phyloP scores from a whole-genome alignment of 2,888 invertebrate species.

The Pseudococcus longispinus region DNA sequence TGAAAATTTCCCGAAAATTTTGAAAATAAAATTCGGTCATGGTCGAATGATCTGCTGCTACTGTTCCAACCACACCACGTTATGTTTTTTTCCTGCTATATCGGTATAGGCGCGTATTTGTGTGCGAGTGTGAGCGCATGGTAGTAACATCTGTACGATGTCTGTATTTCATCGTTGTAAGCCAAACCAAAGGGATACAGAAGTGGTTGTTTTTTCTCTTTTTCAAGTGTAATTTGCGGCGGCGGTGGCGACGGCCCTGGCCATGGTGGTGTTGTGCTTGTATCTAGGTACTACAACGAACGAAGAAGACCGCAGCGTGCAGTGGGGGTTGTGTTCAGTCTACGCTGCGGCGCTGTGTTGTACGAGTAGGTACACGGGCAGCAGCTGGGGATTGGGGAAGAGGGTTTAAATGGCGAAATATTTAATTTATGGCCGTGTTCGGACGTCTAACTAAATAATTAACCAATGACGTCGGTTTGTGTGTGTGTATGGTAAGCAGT shows the following conservation, averaged over 20 bases:
- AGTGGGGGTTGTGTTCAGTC: not conserved
- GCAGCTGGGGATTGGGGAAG: too few species aligned
- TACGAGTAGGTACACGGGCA: not conserved
- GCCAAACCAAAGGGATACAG: not conserved
- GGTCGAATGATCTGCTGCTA: not conserved
- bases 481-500: not conserved
- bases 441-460: conserved; percentile 41
- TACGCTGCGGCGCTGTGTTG: not conserved
- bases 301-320: not conserved
- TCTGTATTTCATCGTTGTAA: not conserved
- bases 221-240: not conserved
- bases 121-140: not conserved
- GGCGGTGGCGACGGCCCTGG: not conserved
- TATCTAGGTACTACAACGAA: not conserved
- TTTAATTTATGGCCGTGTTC: conserved; percentile 40
- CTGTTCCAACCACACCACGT: not conserved
- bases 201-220: not conserved
- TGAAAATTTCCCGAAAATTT: not conserved
- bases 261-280: not conserved
- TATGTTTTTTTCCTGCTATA: not conserved
- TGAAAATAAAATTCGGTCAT: not conserved
- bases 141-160: conserved; percentile 21
- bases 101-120: not conserved
- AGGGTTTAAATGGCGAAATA: conserved; percentile 14
- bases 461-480: conserved; percentile 11